A percentile compares a stretch with the other conserved stretches of the same genome.
phyloP scores from a whole-genome alignment of 2,113 vertebrate species.

The Hemicordylus capensis region DNA sequence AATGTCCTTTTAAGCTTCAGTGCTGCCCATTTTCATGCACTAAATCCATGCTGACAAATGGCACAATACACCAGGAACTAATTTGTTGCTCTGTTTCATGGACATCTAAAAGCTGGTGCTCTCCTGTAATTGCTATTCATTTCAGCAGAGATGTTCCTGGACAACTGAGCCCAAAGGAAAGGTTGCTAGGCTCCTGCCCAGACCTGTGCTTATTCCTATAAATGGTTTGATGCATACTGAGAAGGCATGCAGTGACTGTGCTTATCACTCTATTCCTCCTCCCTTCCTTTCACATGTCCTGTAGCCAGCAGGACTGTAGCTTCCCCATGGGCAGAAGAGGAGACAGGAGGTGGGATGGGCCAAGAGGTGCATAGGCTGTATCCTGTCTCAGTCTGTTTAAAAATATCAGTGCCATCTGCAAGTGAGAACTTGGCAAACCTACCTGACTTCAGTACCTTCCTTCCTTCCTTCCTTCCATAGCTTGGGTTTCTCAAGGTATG shows the following conservation, averaged over 20 bases:
- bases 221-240: neutral
- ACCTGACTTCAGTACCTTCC: neutral
- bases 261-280: neutral
- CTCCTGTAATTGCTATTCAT: neutral
- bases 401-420: neutral
- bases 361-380: neutral
- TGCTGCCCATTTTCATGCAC: neutral
- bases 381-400: neutral
- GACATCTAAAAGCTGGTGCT: neutral
- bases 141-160: neutral
- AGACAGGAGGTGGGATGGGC: neutral
- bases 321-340: neutral
- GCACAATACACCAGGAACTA: neutral
- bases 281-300: neutral
- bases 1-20: neutral
- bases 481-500: too few species aligned
- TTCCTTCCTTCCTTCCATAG: too few species aligned
- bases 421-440: neutral
- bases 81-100: neutral
- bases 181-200: neutral
- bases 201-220: neutral
- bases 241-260: neutral
- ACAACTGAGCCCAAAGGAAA: neutral
- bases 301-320: neutral
- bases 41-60: conserved; percentile 19